Evolutionary conservation across 2,113 vertebrate species (phyloP), one percentile per base, ranked within the genome.

Genomic region (Mus spicilegus): DNA sequence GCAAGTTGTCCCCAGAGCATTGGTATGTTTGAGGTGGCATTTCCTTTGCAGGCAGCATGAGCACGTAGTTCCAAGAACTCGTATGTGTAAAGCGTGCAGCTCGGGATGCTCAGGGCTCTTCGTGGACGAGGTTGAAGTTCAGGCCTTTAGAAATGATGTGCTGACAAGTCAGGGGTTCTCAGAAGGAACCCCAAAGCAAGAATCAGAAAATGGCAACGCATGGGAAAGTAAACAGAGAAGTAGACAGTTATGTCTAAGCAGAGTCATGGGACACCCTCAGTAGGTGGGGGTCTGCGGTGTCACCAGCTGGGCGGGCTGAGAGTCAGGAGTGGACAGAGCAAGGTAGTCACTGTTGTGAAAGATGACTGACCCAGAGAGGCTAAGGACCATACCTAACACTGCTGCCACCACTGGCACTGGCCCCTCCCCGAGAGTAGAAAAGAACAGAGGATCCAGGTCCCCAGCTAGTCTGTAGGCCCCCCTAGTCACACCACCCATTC

Each of bases 101-200:
- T 58, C 28, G 86, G 75, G 63, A 84, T 61, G 49, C 36, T 78
- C 49, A 54, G 26, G 90, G 70, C 14, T n/a, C 82, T 89, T 92
- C 65, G 42, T 87, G 54, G 77, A 89, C 22, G 69, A 92, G 63
- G 28, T 77, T 69, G 77, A 26, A 30, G 72, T 39, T 88, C 42
- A 65, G 70, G n/a, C 51, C 92, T 87, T 89, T 85, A 30, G 77
- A 73, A 67, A n/a, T 70, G 46, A 75, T 4, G 9, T 49, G 7
- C 63, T 65, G 63, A 58, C 46, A 76, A 42, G 58, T 65, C 42
- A 80, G 19, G 49, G 42, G 51, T 72, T 85, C 36, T 86, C 42
- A 36, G 67, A 95, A 63, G 67, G n/a, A 96, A 28, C 51, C 70
- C 14, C 33, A 76, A 28, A 76, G 84, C 82, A 80, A 93, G 95